phyloP scores from a whole-genome alignment of 2,888 invertebrate genomes.

The Resseliella maxima region DNA sequence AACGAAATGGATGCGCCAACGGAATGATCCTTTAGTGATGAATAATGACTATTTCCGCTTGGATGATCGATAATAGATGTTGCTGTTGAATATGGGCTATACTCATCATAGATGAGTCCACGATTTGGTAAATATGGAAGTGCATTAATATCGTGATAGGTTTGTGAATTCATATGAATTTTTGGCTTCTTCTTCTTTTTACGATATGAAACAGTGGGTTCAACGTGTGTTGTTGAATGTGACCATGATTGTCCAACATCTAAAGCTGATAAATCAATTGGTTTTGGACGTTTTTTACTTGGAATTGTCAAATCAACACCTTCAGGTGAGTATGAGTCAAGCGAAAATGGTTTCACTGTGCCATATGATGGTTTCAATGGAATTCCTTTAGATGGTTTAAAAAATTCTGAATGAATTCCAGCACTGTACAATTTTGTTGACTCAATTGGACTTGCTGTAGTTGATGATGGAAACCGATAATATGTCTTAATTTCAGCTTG shows the following conservation, averaged over 20 bases:
- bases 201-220: constrained; percentile 56
- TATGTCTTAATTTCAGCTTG: constrained; percentile 62
- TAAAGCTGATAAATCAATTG: constrained; percentile 58
- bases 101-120: constrained; percentile 59
- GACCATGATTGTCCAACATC: constrained; percentile 63
- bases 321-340: constrained; percentile 43
- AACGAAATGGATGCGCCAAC: constrained; percentile 58
- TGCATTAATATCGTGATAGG: constrained; percentile 67
- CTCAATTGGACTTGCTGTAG: constrained; percentile 62
- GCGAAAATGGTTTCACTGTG: not conserved
- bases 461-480: constrained; percentile 63
- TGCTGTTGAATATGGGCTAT: constrained; percentile 37
- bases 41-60: constrained; percentile 24
- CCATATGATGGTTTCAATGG: not conserved
- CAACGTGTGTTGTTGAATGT: constrained; percentile 62
- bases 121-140: constrained; percentile 61
- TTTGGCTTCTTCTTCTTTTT: constrained; percentile 63
- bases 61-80: not conserved
- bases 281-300: constrained; percentile 64
- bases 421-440: not conserved
- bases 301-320: constrained; percentile 58
- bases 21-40: constrained; percentile 21
- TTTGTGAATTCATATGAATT: constrained; percentile 66
- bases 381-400: not conserved
- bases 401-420: constrained; percentile 46